Evolutionary conservation across 2,888 invertebrate genomes (phyloP), one percentile per base, ranked within the genome.

Genomic region (Parelbella ahira): DNA sequence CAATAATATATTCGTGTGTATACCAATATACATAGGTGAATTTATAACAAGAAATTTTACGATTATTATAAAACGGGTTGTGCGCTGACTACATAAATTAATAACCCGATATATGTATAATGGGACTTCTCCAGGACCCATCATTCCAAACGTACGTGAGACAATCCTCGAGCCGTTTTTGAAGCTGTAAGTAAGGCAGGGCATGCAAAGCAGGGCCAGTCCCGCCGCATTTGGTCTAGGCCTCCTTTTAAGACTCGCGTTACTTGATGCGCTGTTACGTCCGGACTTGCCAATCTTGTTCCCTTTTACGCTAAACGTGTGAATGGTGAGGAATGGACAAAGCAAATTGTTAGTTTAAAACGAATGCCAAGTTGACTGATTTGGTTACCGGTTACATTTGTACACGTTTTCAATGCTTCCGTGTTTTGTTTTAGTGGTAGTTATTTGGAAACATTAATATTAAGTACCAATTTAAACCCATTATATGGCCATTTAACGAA

Each of bases 101-200:
- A n/a, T 15, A 2, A 15, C 15, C 15, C 15, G 20, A 20, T 13
- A 13, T 6, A 0, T 11, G 11, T 42, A 28, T 12, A 41, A 41
- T 5, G 21, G 18, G 18, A 42, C 33, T 21, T 15, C 5, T 13
- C 34, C 6, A 27, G 41, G 20, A 28, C 11, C 42, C 34, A 42
- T 42, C 42, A 28, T 23, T 34, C 41, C 41, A 5, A 20, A 6
- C 19, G 47, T 58, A 62, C 72, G 67, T 73, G 72, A 61, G 71
- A 73, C 77, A 62, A 75, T 79, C 74, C 68, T 62, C 54, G 60
- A 54, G 46, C 71, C 66, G 56, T 70, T 75, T 73, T 68, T 67
- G 78, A 75, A 61, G 62, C 50, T 59, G 56, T 70, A 81, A 79
- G 81, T 78, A 78, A 81, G 78, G 55, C 51, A 33, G 34, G 27